Conservation (phyloP, 2,888 invertebrate species). For the Drosophila barbarae region DNA sequence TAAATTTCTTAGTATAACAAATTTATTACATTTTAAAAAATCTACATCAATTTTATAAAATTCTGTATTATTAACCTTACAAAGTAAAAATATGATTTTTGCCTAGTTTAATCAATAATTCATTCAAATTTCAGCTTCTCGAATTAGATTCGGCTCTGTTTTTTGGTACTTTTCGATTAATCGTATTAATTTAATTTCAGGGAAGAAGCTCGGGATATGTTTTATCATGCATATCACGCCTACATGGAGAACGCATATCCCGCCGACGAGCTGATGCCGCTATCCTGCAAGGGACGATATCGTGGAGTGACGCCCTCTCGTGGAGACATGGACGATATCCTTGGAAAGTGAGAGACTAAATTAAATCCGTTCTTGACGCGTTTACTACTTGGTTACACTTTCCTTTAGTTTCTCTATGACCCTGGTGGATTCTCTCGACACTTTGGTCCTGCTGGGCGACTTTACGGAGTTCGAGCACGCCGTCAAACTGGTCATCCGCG, state of each 20-base stretch:
- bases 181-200: conserved; percentile 81
- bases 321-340: conserved; percentile 97
- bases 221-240: conserved; percentile 96
- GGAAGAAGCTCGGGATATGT: conserved; percentile 96
- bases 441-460: conserved; percentile 94
- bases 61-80: too few species aligned
- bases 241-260: conserved; percentile 99
- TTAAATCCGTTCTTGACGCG: rapidly evolving
- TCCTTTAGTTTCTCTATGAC: conserved; percentile 94
- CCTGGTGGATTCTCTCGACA: conserved; percentile 95
- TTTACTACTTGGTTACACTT: not conserved
- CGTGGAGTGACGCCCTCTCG: conserved; percentile 93
- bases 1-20: too few species aligned
- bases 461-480: conserved; percentile 96
- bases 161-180: not conserved
- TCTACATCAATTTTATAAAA: too few species aligned
- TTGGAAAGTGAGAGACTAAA: conserved; percentile 91
- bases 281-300: conserved; percentile 95
- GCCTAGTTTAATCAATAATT: too few species aligned
- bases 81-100: too few species aligned
- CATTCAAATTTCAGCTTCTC: too few species aligned
- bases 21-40: too few species aligned
- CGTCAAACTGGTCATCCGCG: conserved; percentile 89
- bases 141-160: not conserved
- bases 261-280: conserved; percentile 98